These are phyloP conservation scores for Syrista parreyssii DNA, from an alignment of 2,888 invertebrate genomes.

Conservation along the genomic window DNA sequence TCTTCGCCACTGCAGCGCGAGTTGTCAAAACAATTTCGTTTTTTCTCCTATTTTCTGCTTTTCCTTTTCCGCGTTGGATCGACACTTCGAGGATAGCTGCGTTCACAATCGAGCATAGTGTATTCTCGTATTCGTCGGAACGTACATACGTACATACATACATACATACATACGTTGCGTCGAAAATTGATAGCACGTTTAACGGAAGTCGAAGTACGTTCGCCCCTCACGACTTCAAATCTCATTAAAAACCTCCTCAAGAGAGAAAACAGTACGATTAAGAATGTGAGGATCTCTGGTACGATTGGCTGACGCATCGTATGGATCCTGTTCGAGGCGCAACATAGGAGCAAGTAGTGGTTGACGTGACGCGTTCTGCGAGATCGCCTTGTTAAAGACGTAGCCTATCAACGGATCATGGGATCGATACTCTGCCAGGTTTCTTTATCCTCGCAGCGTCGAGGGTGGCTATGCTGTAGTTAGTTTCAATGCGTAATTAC, in stretches of 20 bases:
- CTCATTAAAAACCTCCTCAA: too few relatives aligned
- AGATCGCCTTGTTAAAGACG: neutral
- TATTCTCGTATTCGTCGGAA: neutral
- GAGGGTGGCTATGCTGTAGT: neutral
- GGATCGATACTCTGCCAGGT: neutral
- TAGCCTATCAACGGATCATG: neutral
- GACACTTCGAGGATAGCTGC: too few relatives aligned
- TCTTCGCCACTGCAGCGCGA: too few relatives aligned
- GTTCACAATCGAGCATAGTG: neutral
- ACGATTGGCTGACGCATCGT: neutral
- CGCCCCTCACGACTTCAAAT: too few relatives aligned
- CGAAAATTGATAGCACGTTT: neutral
- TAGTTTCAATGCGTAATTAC: neutral
- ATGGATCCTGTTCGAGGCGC: neutral
- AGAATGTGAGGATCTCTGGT: neutral
- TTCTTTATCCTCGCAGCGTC: neutral
- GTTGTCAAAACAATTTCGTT: conserved; percentile 15
- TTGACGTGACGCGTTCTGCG: too few relatives aligned
- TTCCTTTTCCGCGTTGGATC: conserved; percentile 7
- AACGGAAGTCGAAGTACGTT: neutral
- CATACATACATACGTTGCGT: too few relatives aligned
- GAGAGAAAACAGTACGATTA: neutral
- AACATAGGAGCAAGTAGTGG: neutral
- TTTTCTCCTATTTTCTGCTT: conserved; percentile 13
- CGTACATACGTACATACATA: too few relatives aligned